Base-by-base conservation (phyloP, 2,797 vertebrate species). In the Trematomus bernacchii region DNA sequence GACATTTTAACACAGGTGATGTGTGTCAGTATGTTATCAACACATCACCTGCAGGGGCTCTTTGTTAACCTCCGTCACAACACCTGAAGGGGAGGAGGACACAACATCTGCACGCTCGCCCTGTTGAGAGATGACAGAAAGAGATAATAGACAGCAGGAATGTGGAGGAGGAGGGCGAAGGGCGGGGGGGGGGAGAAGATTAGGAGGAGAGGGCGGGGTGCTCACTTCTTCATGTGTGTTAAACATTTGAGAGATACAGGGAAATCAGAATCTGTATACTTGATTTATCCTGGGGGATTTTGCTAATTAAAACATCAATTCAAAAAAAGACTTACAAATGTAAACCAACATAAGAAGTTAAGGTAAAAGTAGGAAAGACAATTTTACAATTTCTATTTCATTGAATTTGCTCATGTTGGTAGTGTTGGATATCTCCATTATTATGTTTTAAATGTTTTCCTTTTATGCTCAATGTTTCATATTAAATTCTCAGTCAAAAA, bases 51-150 rank as follows among this genome's bases (percentile, higher is more conserved):
- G 51, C 16, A 4, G n/a, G 44, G 15, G 7, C 53, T 58, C 70
- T 79, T 58, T 68, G 63, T 68, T 61, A 18, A 10, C 6, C 10
- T 40, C 18, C 63, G 84, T 50, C 87, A 83, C 54, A 84, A 76
- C 88, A 90, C 60, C 70, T 72, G 70, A 62, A 48, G 33, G 37
- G 21, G 11, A 9, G 5, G 37, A 52, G 65, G 58, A 1, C 47
- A 19, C 18, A 3, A 48, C 69, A 60, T 42, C 55, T 27, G 3
- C 6, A 27, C 53, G 2, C 46, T 53, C 64, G 52, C 58, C 60
- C 67, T 53, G 58, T 3, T 10, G 48, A 76, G 10, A 70, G 66
- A 66, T 51, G 47, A 14, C 3, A 14, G 33, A 12, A 4, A 69
- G 43, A 75, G 62, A n/a, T n/a, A n/a, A 66, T 21, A 47, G 43